Evolutionary conservation across 2,113 vertebrate genomes (phyloP), one percentile per base, ranked within the genome.

Genomic region (Apaloderma vittatum): DNA sequence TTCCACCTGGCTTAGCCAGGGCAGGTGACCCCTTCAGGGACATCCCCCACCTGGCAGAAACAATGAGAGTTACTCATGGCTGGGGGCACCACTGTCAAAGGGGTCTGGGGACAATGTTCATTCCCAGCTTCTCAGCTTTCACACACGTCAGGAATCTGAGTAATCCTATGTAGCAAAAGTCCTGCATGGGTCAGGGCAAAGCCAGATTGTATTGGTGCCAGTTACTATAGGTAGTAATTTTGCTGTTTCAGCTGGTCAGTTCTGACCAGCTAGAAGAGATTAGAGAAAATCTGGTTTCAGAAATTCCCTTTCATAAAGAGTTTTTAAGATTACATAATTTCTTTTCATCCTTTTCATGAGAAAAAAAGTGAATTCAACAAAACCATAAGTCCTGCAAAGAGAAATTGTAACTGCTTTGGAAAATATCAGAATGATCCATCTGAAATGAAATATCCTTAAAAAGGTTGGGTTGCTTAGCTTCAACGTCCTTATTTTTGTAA

Each of bases 181-280:
- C 51, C 49, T 49, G 9, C 15, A 13, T 0, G 6, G 32, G 40
- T 74, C 46, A 66, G 68, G 65, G 90, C 54, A 93, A 96, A 92
- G 49, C 2, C 49, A 94, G 77, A 71, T 46, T 24, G 17, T 40
- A 15, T 61, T 12, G 1, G 34, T 37, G 15, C 40, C 72, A 94
- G 58, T 93, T 93, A 77, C 68, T 96, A 79, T 21, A 84, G 87
- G 90, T 16, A 94, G 80, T 85, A 70, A 63, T 92, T 71, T 89
- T 96, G 72, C 32, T 62, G 32, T 43, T 93, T 48, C 13, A 40
- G 40, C 8, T 40, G 40, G 40, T 40, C 40, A 5, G 30, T n/a
- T 73, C 40, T 81, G 32, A 29, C 9, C 12, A 1, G 1, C 22
- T 87, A 34, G 30, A 62, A 83, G 22, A 63, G 10, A 27, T 51